A percentile compares a stretch with the other conserved stretches of the same genome.
Evolutionary conservation across 2,113 vertebrate species (phyloP).

Genomic region (Nycticorax nycticorax): DNA sequence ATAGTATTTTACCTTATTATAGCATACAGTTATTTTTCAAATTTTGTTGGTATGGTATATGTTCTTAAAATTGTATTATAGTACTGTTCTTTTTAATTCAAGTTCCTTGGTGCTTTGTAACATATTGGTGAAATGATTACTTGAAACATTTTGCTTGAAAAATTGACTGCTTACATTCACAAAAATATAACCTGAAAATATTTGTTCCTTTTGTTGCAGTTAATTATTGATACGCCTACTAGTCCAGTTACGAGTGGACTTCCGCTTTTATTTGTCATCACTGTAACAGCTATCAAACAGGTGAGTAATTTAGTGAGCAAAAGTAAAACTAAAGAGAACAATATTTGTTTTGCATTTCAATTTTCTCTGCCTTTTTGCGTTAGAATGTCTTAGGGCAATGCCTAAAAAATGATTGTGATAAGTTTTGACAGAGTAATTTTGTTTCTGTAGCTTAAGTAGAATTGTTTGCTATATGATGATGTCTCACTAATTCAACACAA

Average conservation of each 20-base stretch:
- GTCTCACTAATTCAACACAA: background rate
- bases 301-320: constrained; percentile 57
- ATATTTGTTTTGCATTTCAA: background rate
- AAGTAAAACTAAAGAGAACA: background rate
- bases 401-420: background rate
- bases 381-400: background rate
- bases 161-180: background rate
- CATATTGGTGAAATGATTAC: background rate
- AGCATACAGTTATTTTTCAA: background rate
- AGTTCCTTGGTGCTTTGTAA: background rate
- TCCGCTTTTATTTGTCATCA: constrained; percentile 97
- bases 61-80: background rate
- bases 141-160: background rate
- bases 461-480: background rate
- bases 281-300: constrained; percentile 97
- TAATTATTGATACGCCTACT: constrained; percentile 98
- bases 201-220: constrained; percentile 70
- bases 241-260: constrained; percentile 96
- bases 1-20: background rate
- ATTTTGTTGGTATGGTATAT: background rate
- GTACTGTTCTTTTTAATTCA: background rate
- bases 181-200: background rate
- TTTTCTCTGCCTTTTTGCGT: background rate
- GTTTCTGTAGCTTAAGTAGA: background rate
- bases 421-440: background rate